Evolutionary conservation across 2,113 vertebrate genomes (phyloP).

Genomic region (Seriola rivoliana): DNA sequence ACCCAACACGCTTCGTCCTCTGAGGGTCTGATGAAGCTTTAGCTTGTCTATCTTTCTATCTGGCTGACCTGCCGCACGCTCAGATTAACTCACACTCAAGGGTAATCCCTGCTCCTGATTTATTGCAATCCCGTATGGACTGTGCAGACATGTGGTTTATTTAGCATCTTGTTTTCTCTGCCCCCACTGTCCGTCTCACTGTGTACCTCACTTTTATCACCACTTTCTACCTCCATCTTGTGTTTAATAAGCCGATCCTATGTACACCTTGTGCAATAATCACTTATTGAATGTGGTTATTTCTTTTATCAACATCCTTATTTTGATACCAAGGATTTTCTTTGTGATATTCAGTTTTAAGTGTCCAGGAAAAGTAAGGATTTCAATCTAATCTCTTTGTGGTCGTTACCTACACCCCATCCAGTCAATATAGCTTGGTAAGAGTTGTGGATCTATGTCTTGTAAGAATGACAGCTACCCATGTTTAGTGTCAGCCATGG

Average conservation of each 20-base stretch:
- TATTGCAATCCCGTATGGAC: slow-evolving; percentile 56
- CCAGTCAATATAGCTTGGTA: not conserved
- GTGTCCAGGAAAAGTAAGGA: slow-evolving; percentile 1
- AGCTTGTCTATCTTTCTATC: slow-evolving; percentile 53
- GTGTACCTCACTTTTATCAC: not conserved
- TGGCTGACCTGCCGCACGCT: slow-evolving; percentile 44
- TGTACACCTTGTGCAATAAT: not conserved
- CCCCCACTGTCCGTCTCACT: not conserved
- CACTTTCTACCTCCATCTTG: not conserved
- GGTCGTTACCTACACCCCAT: not conserved
- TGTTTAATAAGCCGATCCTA: not conserved
- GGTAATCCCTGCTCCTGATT: slow-evolving; percentile 74
- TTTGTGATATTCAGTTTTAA: not conserved
- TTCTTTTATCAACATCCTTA: not conserved
- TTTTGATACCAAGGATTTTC: not conserved
- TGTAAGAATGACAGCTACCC: not conserved
- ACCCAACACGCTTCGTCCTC: slow-evolving; percentile 34
- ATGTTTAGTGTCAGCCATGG: slow-evolving; percentile 29
- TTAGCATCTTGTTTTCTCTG: slow-evolving; percentile 35
- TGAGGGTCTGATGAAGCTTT: slow-evolving; percentile 48
- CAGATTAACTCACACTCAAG: slow-evolving; percentile 71
- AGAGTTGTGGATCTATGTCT: not conserved
- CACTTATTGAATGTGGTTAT: not conserved
- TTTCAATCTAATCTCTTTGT: slow-evolving; percentile 21
- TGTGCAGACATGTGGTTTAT: slow-evolving; percentile 40